Conservation (phyloP, 2,113 vertebrate species). For the Synodontis membranacea region DNA sequence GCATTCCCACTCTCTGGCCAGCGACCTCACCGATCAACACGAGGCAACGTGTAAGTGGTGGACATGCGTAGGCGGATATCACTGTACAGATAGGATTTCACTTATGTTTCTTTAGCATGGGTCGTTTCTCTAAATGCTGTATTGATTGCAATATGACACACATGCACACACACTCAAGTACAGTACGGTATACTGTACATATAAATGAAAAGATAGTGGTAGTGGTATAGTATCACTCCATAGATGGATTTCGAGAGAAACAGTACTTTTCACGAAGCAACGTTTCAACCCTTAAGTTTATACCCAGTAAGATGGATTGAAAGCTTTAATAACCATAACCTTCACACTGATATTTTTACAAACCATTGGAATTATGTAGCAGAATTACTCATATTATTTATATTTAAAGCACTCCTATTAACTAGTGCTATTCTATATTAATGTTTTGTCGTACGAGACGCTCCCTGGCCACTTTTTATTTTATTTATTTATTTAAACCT, state of each 20-base stretch:
- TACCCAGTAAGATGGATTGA: neutral
- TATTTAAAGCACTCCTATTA: neutral
- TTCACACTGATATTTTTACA: neutral
- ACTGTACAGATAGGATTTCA: neutral
- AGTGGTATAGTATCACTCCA: neutral
- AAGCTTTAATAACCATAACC: neutral
- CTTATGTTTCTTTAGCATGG: neutral
- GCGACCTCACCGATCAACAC: neutral
- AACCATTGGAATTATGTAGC: neutral
- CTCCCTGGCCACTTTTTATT: neutral
- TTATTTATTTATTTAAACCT: no score
- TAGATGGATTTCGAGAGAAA: neutral
- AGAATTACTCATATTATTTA: neutral
- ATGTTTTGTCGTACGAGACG: neutral
- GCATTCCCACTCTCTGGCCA: neutral
- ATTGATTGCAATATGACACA: neutral
- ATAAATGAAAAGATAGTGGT: neutral
- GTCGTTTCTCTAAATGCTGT: neutral
- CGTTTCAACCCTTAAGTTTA: neutral
- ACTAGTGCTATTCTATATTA: neutral
- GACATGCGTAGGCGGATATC: neutral
- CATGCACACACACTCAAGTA: neutral
- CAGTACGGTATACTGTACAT: neutral
- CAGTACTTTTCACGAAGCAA: no score
- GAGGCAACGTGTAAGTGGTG: slow-evolving; percentile 2